Conservation (phyloP, 2,888 invertebrate species). For the Parelbella ahira region DNA sequence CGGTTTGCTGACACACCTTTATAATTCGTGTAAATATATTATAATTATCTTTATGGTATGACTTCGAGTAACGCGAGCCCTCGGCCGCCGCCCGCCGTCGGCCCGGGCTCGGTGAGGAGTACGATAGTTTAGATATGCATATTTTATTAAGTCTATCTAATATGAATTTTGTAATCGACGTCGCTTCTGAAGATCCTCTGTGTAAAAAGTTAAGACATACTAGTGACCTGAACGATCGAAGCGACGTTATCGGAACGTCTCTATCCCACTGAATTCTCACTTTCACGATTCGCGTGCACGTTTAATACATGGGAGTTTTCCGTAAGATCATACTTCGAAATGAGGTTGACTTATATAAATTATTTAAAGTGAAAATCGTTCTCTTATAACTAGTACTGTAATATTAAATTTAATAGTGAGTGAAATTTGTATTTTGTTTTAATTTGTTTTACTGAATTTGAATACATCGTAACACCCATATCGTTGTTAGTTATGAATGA, state of each 20-base stretch:
- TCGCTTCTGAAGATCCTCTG: conserved; percentile 79
- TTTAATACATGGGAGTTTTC: conserved; percentile 68
- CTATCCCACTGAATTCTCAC: conserved; percentile 77
- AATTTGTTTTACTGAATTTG: conserved; percentile 79
- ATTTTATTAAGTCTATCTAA: conserved; percentile 79
- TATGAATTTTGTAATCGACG: conserved; percentile 79
- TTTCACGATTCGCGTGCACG: conserved; percentile 74
- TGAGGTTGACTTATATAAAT: conserved; percentile 76
- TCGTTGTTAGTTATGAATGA: conserved; percentile 82
- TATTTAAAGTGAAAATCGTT: conserved; percentile 70
- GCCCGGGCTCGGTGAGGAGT: conserved; percentile 49
- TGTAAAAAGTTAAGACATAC: conserved; percentile 79
- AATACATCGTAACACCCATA: conserved; percentile 80
- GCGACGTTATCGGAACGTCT: conserved; percentile 68
- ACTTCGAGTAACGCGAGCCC: conserved; percentile 49
- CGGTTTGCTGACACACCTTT: conserved; percentile 75
- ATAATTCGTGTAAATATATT: conserved; percentile 79
- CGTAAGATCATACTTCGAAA: conserved; percentile 65
- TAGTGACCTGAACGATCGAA: conserved; percentile 80
- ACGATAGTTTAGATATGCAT: conserved; percentile 76
- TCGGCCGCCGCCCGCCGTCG: conserved; percentile 30
- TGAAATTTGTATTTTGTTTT: conserved; percentile 79
- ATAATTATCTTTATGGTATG: conserved; percentile 73
- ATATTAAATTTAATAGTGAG: conserved; percentile 80
- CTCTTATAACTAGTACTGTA: conserved; percentile 77